Conservation (phyloP, 2,888 invertebrate genomes). For the Oscheius sp. region DNA sequence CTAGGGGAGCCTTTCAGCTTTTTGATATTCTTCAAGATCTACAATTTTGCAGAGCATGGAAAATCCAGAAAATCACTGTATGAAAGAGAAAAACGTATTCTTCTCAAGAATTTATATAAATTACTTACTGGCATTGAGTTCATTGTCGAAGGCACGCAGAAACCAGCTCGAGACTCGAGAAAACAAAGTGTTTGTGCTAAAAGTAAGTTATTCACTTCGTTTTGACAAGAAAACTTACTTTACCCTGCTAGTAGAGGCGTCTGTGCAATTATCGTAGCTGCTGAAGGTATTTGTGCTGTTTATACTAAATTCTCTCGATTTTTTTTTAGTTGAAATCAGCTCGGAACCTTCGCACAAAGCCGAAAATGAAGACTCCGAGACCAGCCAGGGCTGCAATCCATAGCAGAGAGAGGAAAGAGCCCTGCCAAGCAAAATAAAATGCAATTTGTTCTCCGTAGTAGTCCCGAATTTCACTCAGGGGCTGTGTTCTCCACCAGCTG, state of each 20-base stretch:
- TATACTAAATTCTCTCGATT: slow-evolving; percentile 31
- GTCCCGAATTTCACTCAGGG: slow-evolving; percentile 64
- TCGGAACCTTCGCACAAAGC: slow-evolving; percentile 73
- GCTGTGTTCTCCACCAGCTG: slow-evolving; percentile 52
- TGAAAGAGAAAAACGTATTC: no score
- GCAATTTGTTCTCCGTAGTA: slow-evolving; percentile 77
- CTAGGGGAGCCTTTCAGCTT: neutral
- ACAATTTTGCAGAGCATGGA: neutral
- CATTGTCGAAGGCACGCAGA: slow-evolving; percentile 75
- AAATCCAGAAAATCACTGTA: no score
- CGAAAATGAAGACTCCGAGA: slow-evolving; percentile 74
- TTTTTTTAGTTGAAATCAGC: neutral
- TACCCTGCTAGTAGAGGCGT: slow-evolving; percentile 32
- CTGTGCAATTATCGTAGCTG: slow-evolving; percentile 41
- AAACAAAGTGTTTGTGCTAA: slow-evolving; percentile 17
- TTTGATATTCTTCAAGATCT: neutral
- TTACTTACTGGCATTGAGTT: slow-evolving; percentile 73
- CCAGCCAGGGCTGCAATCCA: slow-evolving; percentile 76
- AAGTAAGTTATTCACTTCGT: neutral
- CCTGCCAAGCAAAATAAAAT: slow-evolving; percentile 76
- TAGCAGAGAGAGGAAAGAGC: slow-evolving; percentile 74
- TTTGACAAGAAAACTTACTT: neutral
- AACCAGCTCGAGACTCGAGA: slow-evolving; percentile 45
- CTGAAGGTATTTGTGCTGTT: slow-evolving; percentile 22
- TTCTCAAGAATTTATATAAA: no score